Conservation (phyloP, 2,113 vertebrate genomes). For the Peromyscus leucopus region DNA sequence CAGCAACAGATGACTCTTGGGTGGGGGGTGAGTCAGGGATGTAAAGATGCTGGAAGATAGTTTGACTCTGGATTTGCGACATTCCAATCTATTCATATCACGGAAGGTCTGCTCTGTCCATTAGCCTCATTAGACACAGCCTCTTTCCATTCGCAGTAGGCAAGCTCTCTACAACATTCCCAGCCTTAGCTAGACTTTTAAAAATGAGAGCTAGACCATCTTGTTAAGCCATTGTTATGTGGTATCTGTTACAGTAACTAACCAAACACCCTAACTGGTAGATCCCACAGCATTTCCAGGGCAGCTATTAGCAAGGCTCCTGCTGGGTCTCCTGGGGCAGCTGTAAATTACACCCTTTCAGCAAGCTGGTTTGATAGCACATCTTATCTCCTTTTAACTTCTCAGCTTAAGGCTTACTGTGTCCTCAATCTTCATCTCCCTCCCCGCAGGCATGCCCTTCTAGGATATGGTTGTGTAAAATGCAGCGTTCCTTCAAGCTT, state of each 20-base stretch:
- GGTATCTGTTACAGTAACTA: constrained; percentile 53
- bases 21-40: too few relatives aligned
- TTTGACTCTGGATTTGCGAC: neutral
- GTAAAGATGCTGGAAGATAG: neutral
- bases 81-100: neutral
- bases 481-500: constrained; percentile 8
- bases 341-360: constrained; percentile 57
- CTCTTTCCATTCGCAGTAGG: neutral
- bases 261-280: neutral
- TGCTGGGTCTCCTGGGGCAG: constrained; percentile 38
- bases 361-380: neutral
- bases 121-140: neutral
- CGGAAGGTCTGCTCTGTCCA: neutral
- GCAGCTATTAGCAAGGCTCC: constrained; percentile 26
- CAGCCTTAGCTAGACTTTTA: neutral
- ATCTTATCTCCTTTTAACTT: neutral
- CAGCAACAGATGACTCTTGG: neutral
- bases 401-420: neutral
- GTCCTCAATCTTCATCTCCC: constrained; percentile 10
- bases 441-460: neutral
- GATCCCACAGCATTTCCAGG: constrained; percentile 26
- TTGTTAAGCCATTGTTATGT: constrained; percentile 29
- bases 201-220: neutral
- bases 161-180: neutral
- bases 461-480: neutral